These are phyloP conservation scores for Chironomus tentans DNA, from an alignment of 2,888 invertebrate species.

Conservation along the genomic window DNA sequence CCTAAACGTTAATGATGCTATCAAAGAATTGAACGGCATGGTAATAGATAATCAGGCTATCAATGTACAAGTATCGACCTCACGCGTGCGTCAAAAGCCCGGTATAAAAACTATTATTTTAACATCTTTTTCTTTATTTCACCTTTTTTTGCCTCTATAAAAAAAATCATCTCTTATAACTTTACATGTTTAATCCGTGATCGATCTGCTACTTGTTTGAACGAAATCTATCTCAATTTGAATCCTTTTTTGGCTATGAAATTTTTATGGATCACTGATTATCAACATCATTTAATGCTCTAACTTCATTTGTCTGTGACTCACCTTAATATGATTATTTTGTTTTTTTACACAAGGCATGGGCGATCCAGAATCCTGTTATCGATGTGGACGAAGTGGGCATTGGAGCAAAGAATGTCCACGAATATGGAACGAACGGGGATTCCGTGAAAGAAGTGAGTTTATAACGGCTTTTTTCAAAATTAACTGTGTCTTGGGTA, in stretches of 20 bases:
- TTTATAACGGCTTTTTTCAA: neutral
- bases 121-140: neutral
- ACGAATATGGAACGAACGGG: constrained; percentile 39
- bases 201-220: neutral
- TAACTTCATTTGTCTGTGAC: neutral
- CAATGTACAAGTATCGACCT: constrained; percentile 89
- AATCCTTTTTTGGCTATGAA: neutral
- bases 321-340: too few species aligned
- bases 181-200: neutral
- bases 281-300: neutral
- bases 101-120: constrained; percentile 42
- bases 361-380: constrained; percentile 95
- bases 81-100: constrained; percentile 86
- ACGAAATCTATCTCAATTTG: neutral
- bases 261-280: neutral
- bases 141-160: too few species aligned
- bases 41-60: constrained; percentile 86
- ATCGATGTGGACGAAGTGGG: constrained; percentile 87
- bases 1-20: constrained; percentile 67
- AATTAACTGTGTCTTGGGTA: too few species aligned
- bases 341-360: constrained; percentile 45
- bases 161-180: too few species aligned
- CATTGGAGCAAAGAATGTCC: constrained; percentile 97
- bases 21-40: constrained; percentile 86
- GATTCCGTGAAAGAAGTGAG: neutral